A percentile compares a stretch with the other conserved stretches of the same genome.
phyloP scores from a whole-genome alignment of 2,113 vertebrate genomes.

The Tenebrosternarchus preto region DNA sequence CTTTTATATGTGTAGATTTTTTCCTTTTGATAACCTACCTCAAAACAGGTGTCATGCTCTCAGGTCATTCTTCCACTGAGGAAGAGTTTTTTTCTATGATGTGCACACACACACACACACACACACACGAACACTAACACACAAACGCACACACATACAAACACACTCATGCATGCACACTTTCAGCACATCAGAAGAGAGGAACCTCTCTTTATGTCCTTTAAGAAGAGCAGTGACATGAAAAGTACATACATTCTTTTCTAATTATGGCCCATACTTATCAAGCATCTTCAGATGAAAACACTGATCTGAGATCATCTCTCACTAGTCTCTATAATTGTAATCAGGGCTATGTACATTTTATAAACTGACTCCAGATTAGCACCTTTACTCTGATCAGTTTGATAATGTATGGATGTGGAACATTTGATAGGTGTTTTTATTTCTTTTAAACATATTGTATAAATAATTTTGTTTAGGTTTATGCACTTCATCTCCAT shows the following conservation, averaged over 20 bases:
- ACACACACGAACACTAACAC: no score
- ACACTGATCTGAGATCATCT: neutral
- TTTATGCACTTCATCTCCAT: conserved; percentile 25
- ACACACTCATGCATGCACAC: neutral
- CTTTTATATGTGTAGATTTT: conserved; percentile 44
- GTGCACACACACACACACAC: neutral
- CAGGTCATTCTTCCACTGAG: conserved; percentile 57
- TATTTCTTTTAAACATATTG: neutral
- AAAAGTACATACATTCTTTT: neutral
- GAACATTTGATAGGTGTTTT: conserved; percentile 22
- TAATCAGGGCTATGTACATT: no score
- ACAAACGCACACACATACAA: neutral
- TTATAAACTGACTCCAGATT: no score
- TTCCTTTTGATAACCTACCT: conserved; percentile 70
- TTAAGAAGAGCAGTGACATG: conserved; percentile 17
- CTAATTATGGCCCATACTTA: neutral
- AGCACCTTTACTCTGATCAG: no score
- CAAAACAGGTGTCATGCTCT: conserved; percentile 66
- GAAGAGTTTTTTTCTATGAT: conserved; percentile 35
- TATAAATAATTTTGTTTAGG: conserved; percentile 12
- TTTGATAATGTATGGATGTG: conserved; percentile 15
- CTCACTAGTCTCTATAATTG: no score
- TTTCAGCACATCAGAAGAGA: conserved; percentile 14
- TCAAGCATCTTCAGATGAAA: no score
- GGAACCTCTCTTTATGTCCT: conserved; percentile 34